A percentile compares a stretch with the other conserved stretches of the same genome.
These are phyloP conservation scores for Syngnathus floridae DNA, from an alignment of 2,113 vertebrate genomes.

Conservation along the genomic window DNA sequence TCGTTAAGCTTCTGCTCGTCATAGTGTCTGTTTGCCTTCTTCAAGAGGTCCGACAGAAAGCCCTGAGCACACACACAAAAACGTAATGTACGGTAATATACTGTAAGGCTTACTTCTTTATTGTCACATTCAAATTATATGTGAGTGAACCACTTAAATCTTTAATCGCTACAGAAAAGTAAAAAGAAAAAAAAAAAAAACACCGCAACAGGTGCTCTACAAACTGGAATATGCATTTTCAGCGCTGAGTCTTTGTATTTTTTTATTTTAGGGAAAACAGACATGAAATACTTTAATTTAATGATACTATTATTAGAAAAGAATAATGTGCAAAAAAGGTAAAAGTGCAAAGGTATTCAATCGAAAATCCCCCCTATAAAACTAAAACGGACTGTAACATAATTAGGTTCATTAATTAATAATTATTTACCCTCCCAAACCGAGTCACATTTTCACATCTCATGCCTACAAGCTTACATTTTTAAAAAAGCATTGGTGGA, in stretches of 20 bases:
- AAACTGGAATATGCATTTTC: no score
- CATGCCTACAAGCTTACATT: neutral
- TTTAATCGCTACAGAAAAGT: neutral
- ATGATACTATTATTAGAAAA: neutral
- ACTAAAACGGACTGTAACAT: no score
- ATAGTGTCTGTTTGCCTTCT: slow-evolving; percentile 91
- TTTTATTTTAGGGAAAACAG: neutral
- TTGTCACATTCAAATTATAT: no score
- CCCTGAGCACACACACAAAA: slow-evolving; percentile 66
- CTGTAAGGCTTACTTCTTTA: no score
- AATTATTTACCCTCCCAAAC: neutral
- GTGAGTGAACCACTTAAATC: neutral
- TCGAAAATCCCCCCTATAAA: no score
- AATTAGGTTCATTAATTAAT: no score
- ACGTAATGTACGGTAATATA: no score
- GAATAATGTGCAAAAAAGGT: neutral
- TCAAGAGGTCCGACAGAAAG: slow-evolving; percentile 90
- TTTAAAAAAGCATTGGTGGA: neutral
- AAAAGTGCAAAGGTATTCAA: no score
- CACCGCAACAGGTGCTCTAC: no score
- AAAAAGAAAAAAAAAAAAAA: no score
- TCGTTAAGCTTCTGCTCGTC: slow-evolving; percentile 91
- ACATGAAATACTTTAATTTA: neutral
- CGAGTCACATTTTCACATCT: neutral
- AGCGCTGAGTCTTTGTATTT: no score